Base-by-base conservation (phyloP, 2,113 vertebrate genomes). In the Bucco capensis region DNA sequence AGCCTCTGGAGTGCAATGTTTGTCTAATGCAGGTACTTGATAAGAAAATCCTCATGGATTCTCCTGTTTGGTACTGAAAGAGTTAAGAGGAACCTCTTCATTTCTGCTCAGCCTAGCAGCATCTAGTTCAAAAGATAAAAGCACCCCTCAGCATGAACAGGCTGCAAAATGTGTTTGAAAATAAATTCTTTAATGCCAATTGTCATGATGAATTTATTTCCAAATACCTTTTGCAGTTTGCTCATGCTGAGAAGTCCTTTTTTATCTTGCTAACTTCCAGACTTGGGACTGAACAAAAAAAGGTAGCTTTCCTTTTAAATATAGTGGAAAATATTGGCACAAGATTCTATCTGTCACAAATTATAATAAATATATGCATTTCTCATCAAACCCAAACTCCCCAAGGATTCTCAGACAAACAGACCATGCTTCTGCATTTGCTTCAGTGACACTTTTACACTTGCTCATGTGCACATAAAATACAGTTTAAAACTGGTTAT, bases 241-340 rank as follows among this genome's bases (percentile, higher is more conserved):
- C 47, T 93, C 58, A 27, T 57, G 70, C 75, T 91, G 89, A 96
- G 74, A 60, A 70, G 51, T 44, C 40, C 46, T 89, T 95, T 89
- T 95, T 96, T 81, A 70, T 92, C 87, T 95, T 92, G 61, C 73
- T 89, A 86, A 94, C 53, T 79, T 66, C 85, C 56, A 82, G 31
- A 78, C 58, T 69, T 21, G 56, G 81, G 33, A 50, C 35, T 67
- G 86, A 44, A 61, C 60, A 33, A 80, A 80, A 93, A 88, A 80
- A 92, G 65, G 71, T 91, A 85, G 46, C 35, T 93, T 93, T 94
- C 57, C 46, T 95, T 86, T 95, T 47, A 77, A 92, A 95, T 93
- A 88, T 81, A 93, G 83, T 61, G 37, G 47, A 82, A 71, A 65
- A 67, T 88, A 86, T 57, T 83, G 66, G 44, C 74, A 76, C 60